These are phyloP conservation scores for Dendrocincla tyrannina DNA, from an alignment of 2,797 vertebrate species.

Conservation along the genomic window DNA sequence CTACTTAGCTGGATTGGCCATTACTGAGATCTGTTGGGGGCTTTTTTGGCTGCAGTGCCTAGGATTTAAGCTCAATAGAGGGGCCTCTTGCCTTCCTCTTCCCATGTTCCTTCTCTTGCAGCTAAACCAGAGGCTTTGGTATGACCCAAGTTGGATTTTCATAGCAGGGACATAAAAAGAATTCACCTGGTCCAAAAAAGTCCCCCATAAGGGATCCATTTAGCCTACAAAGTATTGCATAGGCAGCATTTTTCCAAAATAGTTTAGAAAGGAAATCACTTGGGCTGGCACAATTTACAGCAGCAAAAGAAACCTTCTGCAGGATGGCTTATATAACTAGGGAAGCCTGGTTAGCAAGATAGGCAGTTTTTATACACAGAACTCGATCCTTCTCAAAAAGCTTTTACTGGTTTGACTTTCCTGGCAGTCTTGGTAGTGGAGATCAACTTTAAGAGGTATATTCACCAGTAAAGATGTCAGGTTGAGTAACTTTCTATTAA, in stretches of 20 bases:
- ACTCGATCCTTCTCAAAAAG: background rate
- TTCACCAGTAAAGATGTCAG: background rate
- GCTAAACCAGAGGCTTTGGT: background rate
- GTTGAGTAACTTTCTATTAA: background rate
- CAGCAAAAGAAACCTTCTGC: background rate
- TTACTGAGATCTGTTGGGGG: background rate
- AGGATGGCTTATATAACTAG: background rate
- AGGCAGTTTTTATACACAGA: background rate
- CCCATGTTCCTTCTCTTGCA: background rate
- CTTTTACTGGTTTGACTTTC: background rate
- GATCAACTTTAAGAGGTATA: background rate
- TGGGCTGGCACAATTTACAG: background rate
- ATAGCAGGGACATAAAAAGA: background rate
- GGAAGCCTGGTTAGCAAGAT: background rate
- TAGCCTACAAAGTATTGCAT: background rate
- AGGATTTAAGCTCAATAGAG: background rate
- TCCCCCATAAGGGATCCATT: background rate
- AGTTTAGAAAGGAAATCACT: slow-evolving; percentile 4
- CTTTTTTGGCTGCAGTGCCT: background rate
- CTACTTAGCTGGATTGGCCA: background rate
- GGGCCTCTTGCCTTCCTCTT: background rate
- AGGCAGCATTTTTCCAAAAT: slow-evolving; percentile 8
- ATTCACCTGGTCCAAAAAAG: background rate
- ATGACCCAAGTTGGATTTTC: background rate
- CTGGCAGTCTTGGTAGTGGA: background rate